Base-by-base conservation (phyloP, 35 echinoderm and acorn worm species). In the Amphiura filiformis region DNA sequence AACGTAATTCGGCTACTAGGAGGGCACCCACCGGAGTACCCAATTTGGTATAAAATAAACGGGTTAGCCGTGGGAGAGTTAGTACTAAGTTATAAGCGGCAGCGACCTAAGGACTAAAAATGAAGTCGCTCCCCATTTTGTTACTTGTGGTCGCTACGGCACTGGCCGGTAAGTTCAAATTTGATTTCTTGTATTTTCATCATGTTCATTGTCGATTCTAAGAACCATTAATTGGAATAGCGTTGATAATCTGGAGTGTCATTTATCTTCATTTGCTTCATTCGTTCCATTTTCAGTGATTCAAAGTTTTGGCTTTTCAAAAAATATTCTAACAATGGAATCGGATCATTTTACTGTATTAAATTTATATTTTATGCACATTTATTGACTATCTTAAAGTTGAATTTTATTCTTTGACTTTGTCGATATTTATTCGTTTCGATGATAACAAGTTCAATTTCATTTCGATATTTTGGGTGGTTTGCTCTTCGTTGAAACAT, bases 101-200 rank as follows among this genome's bases (percentile, higher is more conserved):
- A 47, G 61, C 61, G 61, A 70, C 61, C 61, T 4, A 70, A 30
- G 61, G 28, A 30, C 26, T n/a, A 70, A n/a, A 1, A 70, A 70
- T 70, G 61, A 70, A 70, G 61, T 70, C 61, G 61, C 61, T 70
- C 28, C 61, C 61, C 26, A n/a, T 70, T 18, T 18, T 85, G 26
- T 61, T 85, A 56, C 83, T 85, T 33, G 35, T 61, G 83, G 83
- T 85, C 32, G 56, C 83, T 56, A 85, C 49, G 22, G 83, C 83
- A 34, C 65, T 85, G 83, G 83, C 52, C 83, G 56, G 83, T 85
- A 61, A 85, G 83, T 61, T 61, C 1, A 37, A 17, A 77, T 77
- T 77, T 80, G 28, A 34, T 36, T 80, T 80, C 20, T 1, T 80
- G 23, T 35, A 33, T 80, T 80, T 36, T 80, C 18, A 35, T 32